Evolutionary conservation across 2,888 invertebrate species (phyloP).

Genomic region (Nephrotoma flavescens): DNA sequence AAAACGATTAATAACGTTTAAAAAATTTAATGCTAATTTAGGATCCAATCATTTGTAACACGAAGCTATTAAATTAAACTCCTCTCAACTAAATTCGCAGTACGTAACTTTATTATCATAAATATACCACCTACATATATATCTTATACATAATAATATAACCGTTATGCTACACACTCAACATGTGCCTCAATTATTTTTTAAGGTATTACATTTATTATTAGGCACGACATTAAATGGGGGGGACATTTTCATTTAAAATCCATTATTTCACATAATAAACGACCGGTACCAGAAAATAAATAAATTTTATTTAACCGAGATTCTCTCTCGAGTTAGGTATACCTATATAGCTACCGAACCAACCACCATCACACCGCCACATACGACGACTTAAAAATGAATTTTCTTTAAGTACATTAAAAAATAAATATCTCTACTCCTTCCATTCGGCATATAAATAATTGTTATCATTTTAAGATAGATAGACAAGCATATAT

Average conservation of each 20-base stretch:
- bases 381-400: not conserved
- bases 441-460: not conserved
- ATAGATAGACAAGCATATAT: not conserved
- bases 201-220: not conserved
- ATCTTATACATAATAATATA: not conserved
- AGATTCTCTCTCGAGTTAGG: not conserved
- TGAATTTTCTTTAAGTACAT: not conserved
- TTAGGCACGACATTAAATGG: not conserved
- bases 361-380: not conserved
- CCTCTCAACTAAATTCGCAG: not conserved
- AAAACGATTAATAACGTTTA: too few relatives aligned
- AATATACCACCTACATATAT: too few relatives aligned
- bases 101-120: too few relatives aligned
- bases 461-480: not conserved
- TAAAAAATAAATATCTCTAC: not conserved
- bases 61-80: not conserved
- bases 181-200: not conserved
- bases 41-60: not conserved
- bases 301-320: not conserved
- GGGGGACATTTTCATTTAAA: not conserved
- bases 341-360: not conserved
- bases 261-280: not conserved
- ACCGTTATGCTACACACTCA: not conserved
- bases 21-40: too few relatives aligned
- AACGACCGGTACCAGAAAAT: not conserved